phyloP scores from a whole-genome alignment of 2,797 vertebrate species.

The Anguilla anguilla region DNA sequence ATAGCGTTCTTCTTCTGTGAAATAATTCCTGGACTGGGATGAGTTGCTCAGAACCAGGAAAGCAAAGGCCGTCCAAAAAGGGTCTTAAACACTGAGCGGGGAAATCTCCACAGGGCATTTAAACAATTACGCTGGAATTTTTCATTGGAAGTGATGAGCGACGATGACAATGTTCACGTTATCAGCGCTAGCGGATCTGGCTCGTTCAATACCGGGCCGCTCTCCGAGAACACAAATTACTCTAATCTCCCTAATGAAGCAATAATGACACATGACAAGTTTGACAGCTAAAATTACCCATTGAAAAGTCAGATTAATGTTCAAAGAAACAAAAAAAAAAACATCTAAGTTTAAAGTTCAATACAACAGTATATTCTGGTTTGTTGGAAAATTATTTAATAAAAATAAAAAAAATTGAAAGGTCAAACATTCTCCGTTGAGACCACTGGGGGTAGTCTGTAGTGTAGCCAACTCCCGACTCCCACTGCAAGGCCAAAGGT shows the following conservation, averaged over 20 bases:
- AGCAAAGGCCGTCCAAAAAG: conserved; percentile 54
- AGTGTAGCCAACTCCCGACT: not conserved
- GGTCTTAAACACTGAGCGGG: conserved; percentile 54
- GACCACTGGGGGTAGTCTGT: not conserved
- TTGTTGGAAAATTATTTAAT: not conserved
- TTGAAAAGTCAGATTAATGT: conserved; percentile 29
- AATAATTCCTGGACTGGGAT: conserved; percentile 31
- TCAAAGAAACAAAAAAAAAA: not conserved
- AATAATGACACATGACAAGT: conserved; percentile 70
- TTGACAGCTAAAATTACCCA: conserved; percentile 60
- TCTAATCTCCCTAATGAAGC: conserved; percentile 76
- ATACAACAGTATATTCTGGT: not conserved
- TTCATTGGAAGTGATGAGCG: conserved; percentile 85
- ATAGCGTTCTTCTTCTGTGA: not conserved
- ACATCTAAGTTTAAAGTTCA: not conserved
- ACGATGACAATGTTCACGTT: conserved; percentile 79
- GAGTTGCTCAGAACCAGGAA: conserved; percentile 18
- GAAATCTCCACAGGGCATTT: conserved; percentile 69
- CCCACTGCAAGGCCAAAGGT: not conserved
- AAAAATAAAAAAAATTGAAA: not conserved
- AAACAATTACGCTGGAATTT: conserved; percentile 87
- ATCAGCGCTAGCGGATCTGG: conserved; percentile 79
- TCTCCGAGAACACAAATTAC: conserved; percentile 67
- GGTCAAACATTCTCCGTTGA: not conserved
- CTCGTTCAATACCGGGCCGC: conserved; percentile 67